Conservation (phyloP, 2,797 vertebrate genomes). For the Chloroceryle amazona region DNA sequence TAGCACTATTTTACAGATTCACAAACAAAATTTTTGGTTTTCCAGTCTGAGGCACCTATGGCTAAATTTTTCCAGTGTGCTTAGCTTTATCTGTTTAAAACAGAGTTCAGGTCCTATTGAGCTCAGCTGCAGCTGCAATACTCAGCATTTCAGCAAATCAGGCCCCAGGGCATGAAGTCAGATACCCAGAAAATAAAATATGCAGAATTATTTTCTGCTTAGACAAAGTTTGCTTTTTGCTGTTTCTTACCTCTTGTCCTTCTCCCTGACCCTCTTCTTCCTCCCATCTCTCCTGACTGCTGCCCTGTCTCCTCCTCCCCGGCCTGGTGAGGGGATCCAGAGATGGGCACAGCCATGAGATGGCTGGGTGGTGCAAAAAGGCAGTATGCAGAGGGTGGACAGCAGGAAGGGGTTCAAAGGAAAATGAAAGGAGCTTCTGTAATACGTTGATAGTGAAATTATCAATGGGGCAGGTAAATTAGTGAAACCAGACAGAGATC, state of each 20-base stretch:
- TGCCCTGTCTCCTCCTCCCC: neutral
- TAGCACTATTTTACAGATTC: conserved; percentile 27
- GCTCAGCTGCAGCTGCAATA: conserved; percentile 16
- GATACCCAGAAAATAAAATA: neutral
- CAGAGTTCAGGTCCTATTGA: conserved; percentile 29
- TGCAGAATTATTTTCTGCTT: neutral
- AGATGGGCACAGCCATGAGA: neutral
- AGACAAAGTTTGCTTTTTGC: neutral
- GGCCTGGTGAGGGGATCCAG: neutral
- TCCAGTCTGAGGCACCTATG: neutral
- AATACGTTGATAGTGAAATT: rapidly evolving
- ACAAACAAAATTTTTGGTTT: conserved; percentile 14
- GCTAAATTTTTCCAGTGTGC: conserved; percentile 11
- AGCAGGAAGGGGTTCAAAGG: rapidly evolving
- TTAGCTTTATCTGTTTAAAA: conserved; percentile 42
- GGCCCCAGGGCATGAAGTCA: neutral
- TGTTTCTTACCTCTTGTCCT: neutral
- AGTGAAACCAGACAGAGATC: neutral
- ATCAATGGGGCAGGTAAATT: neutral
- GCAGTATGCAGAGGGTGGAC: neutral
- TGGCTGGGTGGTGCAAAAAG: neutral
- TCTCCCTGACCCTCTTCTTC: neutral
- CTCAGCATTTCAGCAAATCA: conserved; percentile 39
- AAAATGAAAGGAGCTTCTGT: neutral
- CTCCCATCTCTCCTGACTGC: neutral